Evolutionary conservation across 1,140 invertebrate species (phyloP).

Genomic region (Zaprionus camerounensis): DNA sequence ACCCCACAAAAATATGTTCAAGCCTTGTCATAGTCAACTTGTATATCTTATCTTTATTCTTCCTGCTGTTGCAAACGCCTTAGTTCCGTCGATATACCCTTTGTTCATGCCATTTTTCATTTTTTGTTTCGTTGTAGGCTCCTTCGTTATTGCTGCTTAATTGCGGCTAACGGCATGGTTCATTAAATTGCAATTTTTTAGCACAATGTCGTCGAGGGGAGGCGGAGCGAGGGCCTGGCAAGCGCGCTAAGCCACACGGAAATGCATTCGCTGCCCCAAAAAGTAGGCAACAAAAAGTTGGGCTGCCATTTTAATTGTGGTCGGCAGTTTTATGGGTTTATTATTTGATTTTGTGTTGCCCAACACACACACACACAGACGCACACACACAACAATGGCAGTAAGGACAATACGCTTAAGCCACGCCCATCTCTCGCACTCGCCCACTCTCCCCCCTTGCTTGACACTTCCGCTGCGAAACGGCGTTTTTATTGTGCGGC

Average conservation of each 20-base stretch:
- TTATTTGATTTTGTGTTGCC: conserved; percentile 69
- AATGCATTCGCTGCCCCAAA: conserved; percentile 62
- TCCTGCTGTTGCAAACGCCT: not conserved
- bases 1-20: too few relatives aligned
- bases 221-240: not conserved
- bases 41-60: not conserved
- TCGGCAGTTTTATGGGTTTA: conserved; percentile 74
- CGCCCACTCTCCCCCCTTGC: conserved; percentile 1
- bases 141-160: conserved; percentile 65
- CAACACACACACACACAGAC: not conserved
- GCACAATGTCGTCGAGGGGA: conserved; percentile 20
- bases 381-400: conserved; percentile 3
- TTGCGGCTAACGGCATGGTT: conserved; percentile 69
- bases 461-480: conserved; percentile 66
- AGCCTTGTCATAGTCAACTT: too few relatives aligned
- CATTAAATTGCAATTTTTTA: conserved; percentile 77
- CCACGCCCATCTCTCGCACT: not conserved
- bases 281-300: conserved; percentile 60
- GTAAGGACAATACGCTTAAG: conserved; percentile 14
- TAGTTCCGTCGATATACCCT: not conserved
- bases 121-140: not conserved
- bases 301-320: conserved; percentile 73
- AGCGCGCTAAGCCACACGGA: conserved; percentile 48
- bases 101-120: not conserved
- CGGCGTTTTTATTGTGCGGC: conserved; percentile 73